Conservation (phyloP, 2,797 vertebrate species). For the Sebastes taczanowskii region DNA sequence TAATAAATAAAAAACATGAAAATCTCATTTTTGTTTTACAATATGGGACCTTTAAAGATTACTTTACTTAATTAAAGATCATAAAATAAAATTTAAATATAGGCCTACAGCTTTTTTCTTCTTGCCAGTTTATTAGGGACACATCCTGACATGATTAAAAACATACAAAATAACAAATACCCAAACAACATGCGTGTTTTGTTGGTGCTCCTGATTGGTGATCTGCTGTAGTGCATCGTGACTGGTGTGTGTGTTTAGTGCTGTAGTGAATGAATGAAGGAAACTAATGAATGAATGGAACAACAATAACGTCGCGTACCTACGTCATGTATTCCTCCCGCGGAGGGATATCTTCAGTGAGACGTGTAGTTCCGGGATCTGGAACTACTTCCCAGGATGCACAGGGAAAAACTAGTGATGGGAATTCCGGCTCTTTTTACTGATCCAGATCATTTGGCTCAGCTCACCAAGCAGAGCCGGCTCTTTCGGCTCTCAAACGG, state of each 20-base stretch:
- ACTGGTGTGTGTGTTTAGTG: background rate
- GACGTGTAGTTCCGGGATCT: constrained; percentile 69
- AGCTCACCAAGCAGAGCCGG: too few relatives aligned
- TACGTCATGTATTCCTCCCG: constrained; percentile 65
- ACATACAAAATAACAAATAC: background rate
- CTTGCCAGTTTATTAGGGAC: background rate
- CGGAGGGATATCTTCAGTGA: constrained; percentile 68
- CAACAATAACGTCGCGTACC: constrained; percentile 8
- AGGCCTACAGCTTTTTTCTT: background rate
- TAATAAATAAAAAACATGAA: too few relatives aligned
- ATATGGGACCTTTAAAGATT: too few relatives aligned
- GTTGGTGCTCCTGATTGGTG: background rate
- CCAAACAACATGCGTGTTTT: background rate
- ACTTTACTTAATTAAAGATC: background rate
- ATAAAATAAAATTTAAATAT: background rate
- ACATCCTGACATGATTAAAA: background rate
- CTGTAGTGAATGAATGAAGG: background rate
- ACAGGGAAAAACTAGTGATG: background rate
- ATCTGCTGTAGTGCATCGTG: background rate
- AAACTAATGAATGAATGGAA: constrained; percentile 49
- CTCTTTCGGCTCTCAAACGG: too few relatives aligned
- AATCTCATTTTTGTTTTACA: too few relatives aligned
- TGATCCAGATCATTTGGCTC: too few relatives aligned
- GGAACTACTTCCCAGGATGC: constrained; percentile 65
- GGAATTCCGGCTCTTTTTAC: too few relatives aligned